A percentile compares a stretch with the other conserved stretches of the same genome.
Evolutionary conservation across 2,888 invertebrate genomes (phyloP).

Genomic region (Drosophila mimetica): DNA sequence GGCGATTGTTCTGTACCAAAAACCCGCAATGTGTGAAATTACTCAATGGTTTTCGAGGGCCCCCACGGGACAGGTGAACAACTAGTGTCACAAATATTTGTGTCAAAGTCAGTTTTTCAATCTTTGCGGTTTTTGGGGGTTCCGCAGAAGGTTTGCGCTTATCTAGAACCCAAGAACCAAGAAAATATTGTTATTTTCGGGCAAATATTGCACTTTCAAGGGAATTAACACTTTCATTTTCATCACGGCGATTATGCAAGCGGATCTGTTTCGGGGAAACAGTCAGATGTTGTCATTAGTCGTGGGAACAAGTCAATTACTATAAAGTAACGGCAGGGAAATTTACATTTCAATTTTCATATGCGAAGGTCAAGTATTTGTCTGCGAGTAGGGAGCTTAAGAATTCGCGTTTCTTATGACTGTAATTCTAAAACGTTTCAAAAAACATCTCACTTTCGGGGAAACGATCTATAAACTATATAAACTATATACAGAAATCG

Average conservation of each 20-base stretch:
- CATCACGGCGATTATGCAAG: constrained; percentile 18
- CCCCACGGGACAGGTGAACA: constrained; percentile 14
- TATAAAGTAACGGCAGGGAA: neutral
- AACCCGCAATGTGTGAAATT: constrained; percentile 65
- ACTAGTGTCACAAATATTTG: constrained; percentile 35
- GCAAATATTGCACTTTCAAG: constrained; percentile 49
- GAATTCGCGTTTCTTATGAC: neutral
- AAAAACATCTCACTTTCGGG: too few species aligned
- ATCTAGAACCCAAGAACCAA: constrained; percentile 31
- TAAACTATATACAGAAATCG: too few species aligned
- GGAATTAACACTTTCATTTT: constrained; percentile 76
- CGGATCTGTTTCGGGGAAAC: constrained; percentile 4
- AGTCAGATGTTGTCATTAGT: neutral
- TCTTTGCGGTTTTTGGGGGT: constrained; percentile 21
- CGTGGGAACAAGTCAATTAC: constrained; percentile 10
- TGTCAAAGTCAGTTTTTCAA: constrained; percentile 61
- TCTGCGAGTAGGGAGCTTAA: neutral
- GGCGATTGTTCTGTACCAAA: constrained; percentile 57
- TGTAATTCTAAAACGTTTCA: too few species aligned
- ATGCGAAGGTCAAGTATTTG: neutral
- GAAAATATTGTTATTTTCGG: constrained; percentile 30
- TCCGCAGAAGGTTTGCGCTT: constrained; percentile 16
- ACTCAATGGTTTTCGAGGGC: constrained; percentile 43
- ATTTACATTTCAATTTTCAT: too few species aligned
- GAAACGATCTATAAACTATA: too few species aligned